Conservation (phyloP, 1,140 invertebrate species). For the Acromyrmex charruanus region DNA sequence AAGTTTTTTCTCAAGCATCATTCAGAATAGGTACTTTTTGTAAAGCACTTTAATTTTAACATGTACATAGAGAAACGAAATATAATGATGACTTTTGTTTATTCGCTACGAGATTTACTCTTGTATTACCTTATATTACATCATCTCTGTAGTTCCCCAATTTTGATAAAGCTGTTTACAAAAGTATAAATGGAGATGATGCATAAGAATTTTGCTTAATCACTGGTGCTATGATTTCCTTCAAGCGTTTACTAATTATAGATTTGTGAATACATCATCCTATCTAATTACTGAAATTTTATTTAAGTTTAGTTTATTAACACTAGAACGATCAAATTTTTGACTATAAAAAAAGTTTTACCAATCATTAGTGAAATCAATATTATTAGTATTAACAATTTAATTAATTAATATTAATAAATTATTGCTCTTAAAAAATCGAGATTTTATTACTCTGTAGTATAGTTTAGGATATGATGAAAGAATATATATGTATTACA, state of each 20-base stretch:
- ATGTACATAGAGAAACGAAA: neutral
- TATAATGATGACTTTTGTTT: neutral
- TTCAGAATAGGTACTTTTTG: neutral
- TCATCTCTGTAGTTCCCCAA: neutral
- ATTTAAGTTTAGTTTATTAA: neutral
- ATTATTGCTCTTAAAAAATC: neutral
- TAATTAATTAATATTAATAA: slow-evolving; percentile 1
- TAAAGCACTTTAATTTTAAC: slow-evolving; percentile 15
- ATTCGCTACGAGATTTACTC: neutral
- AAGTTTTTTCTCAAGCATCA: neutral
- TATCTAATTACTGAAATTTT: slow-evolving; percentile 18
- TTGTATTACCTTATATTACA: neutral
- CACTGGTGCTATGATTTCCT: slow-evolving; percentile 7
- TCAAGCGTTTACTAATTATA: neutral
- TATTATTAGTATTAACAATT: neutral
- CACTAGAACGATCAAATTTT: neutral
- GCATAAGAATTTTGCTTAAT: neutral
- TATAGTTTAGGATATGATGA: neutral
- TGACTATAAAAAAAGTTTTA: neutral
- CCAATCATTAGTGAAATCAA: neutral
- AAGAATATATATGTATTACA: neutral
- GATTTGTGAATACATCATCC: neutral
- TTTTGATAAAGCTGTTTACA: slow-evolving; percentile 24
- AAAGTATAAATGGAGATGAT: neutral
- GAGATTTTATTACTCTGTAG: neutral